These are phyloP conservation scores for Steromphala cineraria DNA, from an alignment of 2,888 invertebrate species.

Conservation along the genomic window DNA sequence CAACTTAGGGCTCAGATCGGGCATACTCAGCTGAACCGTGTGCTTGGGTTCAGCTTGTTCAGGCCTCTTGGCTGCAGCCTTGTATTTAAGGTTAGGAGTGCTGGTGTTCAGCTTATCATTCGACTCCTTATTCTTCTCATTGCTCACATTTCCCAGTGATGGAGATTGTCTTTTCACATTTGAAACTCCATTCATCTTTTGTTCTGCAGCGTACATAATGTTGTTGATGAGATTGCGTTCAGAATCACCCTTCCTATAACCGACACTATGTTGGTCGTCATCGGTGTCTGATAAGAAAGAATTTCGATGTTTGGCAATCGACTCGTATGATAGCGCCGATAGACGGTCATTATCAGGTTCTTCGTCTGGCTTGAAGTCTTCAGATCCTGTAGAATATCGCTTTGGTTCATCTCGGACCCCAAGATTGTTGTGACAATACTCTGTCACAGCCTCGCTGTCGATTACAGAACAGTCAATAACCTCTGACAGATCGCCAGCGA, in stretches of 20 bases:
- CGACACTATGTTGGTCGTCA: constrained; percentile 15
- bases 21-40: constrained; percentile 8
- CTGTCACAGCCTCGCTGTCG: constrained; percentile 69
- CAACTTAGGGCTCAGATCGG: neutral
- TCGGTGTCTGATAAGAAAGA: constrained; percentile 45
- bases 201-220: constrained; percentile 20
- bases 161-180: constrained; percentile 16
- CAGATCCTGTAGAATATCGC: constrained; percentile 57
- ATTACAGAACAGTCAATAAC: constrained; percentile 70
- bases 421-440: constrained; percentile 62
- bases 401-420: constrained; percentile 50
- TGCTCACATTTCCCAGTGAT: constrained; percentile 21
- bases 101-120: constrained; percentile 30
- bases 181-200: neutral
- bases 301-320: constrained; percentile 47
- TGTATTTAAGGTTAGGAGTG: constrained; percentile 39
- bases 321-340: constrained; percentile 59
- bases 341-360: constrained; percentile 50
- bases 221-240: constrained; percentile 51
- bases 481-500: constrained; percentile 62
- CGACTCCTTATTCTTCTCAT: neutral
- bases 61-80: neutral
- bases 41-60: neutral
- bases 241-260: constrained; percentile 36
- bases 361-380: constrained; percentile 40